A percentile compares a stretch with the other conserved stretches of the same genome.
phyloP scores from a whole-genome alignment of 2,888 invertebrate species.

The Sinopyrophorus schimmeli region DNA sequence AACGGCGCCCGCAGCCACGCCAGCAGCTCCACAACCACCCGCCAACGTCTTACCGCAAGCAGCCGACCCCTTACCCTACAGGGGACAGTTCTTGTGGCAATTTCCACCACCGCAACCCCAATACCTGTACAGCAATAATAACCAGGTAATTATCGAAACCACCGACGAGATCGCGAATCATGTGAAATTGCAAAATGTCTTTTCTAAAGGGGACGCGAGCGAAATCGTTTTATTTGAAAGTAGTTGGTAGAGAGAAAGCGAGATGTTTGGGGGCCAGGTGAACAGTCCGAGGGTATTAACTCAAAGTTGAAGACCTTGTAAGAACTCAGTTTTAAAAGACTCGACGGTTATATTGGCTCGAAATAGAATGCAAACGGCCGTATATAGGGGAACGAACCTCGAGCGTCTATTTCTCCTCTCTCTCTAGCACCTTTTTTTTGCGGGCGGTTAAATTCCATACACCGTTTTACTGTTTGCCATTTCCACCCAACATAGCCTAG shows the following conservation, averaged over 20 bases:
- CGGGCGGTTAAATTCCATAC: too few relatives aligned
- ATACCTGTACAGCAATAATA: constrained; percentile 71
- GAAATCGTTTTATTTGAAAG: constrained; percentile 26
- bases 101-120: constrained; percentile 81
- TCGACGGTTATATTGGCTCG: constrained; percentile 18
- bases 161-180: too few relatives aligned
- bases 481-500: too few relatives aligned
- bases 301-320: constrained; percentile 27
- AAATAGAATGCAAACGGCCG: constrained; percentile 21
- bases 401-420: constrained; percentile 5
- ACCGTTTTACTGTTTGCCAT: too few relatives aligned
- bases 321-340: constrained; percentile 11
- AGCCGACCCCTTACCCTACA: constrained; percentile 63
- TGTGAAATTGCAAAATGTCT: too few relatives aligned
- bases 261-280: constrained; percentile 12
- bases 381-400: constrained; percentile 25
- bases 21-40: constrained; percentile 42
- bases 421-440: not conserved
- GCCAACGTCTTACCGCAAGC: constrained; percentile 49
- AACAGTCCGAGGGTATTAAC: constrained; percentile 23
- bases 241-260: constrained; percentile 27
- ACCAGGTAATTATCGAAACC: constrained; percentile 77
- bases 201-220: constrained; percentile 2
- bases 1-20: constrained; percentile 57
- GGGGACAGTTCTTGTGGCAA: constrained; percentile 79